Evolutionary conservation across 2,113 vertebrate genomes (phyloP).

Genomic region (Saccopteryx leptura): DNA sequence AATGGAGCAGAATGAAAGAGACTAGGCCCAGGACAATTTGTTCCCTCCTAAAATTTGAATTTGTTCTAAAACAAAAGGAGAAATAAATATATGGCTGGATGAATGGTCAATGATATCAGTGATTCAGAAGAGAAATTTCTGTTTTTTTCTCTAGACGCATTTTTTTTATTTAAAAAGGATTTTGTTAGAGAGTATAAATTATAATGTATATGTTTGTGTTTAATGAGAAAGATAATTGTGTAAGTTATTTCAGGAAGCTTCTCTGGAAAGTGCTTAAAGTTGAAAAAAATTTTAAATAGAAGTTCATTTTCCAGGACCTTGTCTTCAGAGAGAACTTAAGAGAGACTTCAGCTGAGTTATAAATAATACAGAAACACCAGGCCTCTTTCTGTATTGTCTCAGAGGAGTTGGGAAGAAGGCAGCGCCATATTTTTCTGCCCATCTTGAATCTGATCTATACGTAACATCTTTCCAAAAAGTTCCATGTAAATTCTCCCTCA

Average conservation of each 20-base stretch:
- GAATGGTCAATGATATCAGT: neutral
- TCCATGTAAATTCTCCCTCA: neutral
- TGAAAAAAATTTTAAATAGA: neutral
- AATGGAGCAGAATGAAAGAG: neutral
- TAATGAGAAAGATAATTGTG: neutral
- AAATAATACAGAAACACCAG: neutral
- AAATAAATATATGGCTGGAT: neutral
- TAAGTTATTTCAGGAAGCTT: slow-evolving; percentile 4
- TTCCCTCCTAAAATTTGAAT: slow-evolving; percentile 11
- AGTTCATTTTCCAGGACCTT: neutral
- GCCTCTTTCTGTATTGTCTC: neutral
- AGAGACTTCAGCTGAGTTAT: neutral
- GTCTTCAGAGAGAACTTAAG: neutral
- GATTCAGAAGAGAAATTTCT: neutral
- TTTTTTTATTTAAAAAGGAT: neutral
- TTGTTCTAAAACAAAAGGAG: slow-evolving; percentile 10
- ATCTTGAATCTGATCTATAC: neutral
- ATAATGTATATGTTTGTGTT: neutral
- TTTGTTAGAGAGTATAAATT: neutral
- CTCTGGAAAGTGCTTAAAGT: neutral
- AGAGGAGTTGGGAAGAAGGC: neutral
- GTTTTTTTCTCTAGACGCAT: neutral
- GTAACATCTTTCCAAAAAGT: neutral
- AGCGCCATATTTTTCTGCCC: neutral
- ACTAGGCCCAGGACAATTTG: neutral